Percentiles rank a stretch among this genome's conserved stretches.
Evolutionary conservation across 2,888 invertebrate species (phyloP).

Genomic region (Caenorhabditis wallacei): DNA sequence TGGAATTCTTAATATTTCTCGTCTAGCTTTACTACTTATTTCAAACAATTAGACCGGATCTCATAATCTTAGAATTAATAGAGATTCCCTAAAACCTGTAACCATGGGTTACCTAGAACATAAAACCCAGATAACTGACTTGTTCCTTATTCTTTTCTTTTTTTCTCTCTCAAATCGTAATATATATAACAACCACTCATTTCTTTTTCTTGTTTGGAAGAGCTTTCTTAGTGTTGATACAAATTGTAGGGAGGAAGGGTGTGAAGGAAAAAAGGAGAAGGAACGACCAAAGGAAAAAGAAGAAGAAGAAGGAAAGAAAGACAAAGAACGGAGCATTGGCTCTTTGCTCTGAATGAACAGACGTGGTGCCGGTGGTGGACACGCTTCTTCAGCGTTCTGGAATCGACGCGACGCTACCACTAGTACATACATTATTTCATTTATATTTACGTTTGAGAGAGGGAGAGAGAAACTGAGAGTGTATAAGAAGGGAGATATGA

Average conservation of each 20-base stretch:
- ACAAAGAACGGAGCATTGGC: slow-evolving; percentile 22
- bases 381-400: slow-evolving; percentile 60
- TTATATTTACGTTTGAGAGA: background rate
- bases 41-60: too few species aligned
- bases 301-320: slow-evolving; percentile 23
- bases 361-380: slow-evolving; percentile 51
- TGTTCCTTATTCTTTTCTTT: too few species aligned
- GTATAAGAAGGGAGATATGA: slow-evolving; percentile 7
- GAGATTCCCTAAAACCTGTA: too few species aligned
- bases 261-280: slow-evolving; percentile 16
- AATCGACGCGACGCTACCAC: slow-evolving; percentile 58
- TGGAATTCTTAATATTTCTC: too few species aligned
- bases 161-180: background rate
- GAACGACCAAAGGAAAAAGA: slow-evolving; percentile 24
- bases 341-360: slow-evolving; percentile 61
- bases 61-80: too few species aligned
- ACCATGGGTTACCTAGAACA: too few species aligned
- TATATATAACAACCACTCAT: background rate
- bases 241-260: slow-evolving; percentile 52
- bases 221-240: slow-evolving; percentile 31
- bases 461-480: slow-evolving; percentile 1
- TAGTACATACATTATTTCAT: slow-evolving; percentile 34
- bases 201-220: slow-evolving; percentile 16
- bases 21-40: too few species aligned
- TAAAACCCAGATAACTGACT: too few species aligned